Percentiles rank a stretch among this genome's conserved stretches.
Conservation (phyloP, 1,140 invertebrate genomes). For the Papilio machaon region DNA sequence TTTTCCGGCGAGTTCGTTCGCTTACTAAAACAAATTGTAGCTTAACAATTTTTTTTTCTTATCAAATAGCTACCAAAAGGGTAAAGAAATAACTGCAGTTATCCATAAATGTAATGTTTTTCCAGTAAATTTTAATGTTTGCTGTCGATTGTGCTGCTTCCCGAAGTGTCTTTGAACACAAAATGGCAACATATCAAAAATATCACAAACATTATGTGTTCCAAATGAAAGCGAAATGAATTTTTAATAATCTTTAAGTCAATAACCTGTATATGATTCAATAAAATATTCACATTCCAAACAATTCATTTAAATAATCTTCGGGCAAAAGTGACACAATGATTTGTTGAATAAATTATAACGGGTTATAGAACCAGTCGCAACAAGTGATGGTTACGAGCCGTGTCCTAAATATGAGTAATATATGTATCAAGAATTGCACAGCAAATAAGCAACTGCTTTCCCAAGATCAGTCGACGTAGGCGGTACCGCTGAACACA, state of each 20-base stretch:
- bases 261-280: slow-evolving; percentile 21
- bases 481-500: slow-evolving; percentile 52
- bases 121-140: no score
- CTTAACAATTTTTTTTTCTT: not conserved
- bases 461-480: slow-evolving; percentile 56
- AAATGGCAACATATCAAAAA: not conserved
- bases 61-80: not conserved
- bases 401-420: slow-evolving; percentile 22
- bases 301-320: slow-evolving; percentile 1
- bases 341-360: slow-evolving; percentile 1
- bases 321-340: not conserved
- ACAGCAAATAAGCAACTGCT: slow-evolving; percentile 45
- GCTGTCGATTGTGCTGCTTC: not conserved
- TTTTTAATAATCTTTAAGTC: not conserved
- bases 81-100: not conserved
- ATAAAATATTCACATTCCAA: not conserved
- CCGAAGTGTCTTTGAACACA: not conserved
- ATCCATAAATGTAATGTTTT: not conserved
- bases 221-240: not conserved
- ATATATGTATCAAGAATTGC: slow-evolving; percentile 21
- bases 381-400: not conserved
- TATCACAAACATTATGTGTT: not conserved
- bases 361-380: not conserved
- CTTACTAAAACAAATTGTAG: not conserved
- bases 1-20: not conserved